Conservation (phyloP, 2,888 invertebrate genomes). For the Meta bourneti region DNA sequence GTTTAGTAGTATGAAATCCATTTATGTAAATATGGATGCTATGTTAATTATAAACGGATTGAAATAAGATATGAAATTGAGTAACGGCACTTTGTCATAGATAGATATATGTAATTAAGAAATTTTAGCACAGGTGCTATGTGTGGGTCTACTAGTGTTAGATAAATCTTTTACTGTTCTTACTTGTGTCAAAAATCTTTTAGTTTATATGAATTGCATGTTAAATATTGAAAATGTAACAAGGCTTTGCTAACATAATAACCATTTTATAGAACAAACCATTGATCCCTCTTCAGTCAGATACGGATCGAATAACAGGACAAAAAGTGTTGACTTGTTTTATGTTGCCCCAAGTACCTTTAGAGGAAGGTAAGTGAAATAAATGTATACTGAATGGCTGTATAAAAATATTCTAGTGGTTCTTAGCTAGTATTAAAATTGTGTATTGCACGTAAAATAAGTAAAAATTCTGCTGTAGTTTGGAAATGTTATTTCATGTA, state of each 20-base stretch:
- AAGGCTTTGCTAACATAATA: too few relatives aligned
- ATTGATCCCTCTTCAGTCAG: slow-evolving; percentile 93
- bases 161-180: too few relatives aligned
- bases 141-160: too few relatives aligned
- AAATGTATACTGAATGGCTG: not conserved
- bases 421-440: not conserved
- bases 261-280: slow-evolving; percentile 87
- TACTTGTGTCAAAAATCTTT: not conserved
- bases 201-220: not conserved
- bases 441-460: not conserved
- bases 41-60: too few relatives aligned
- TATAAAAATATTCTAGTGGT: not conserved
- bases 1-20: too few relatives aligned
- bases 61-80: too few relatives aligned
- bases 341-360: slow-evolving; percentile 89
- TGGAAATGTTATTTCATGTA: too few relatives aligned
- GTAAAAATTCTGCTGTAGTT: not conserved
- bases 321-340: slow-evolving; percentile 93
- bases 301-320: slow-evolving; percentile 89
- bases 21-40: too few relatives aligned
- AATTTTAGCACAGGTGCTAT: too few relatives aligned
- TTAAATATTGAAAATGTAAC: too few relatives aligned
- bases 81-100: too few relatives aligned
- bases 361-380: slow-evolving; percentile 69
- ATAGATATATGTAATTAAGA: too few relatives aligned